phyloP scores from a whole-genome alignment of 64 coral and sea anemone genomes.

The Montipora cactus region DNA sequence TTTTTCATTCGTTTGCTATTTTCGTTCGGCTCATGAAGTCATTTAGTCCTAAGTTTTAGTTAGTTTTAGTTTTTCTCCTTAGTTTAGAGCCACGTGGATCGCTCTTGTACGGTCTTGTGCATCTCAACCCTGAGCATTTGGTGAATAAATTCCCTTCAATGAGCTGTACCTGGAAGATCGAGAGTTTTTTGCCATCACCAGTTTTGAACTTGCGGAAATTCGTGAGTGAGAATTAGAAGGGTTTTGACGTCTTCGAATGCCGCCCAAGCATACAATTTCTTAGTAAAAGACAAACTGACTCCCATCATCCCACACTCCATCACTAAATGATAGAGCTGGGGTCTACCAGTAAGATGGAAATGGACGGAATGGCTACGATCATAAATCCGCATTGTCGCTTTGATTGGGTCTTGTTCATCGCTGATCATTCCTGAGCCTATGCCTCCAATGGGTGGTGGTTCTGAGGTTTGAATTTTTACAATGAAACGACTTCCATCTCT shows the following conservation, averaged over 20 bases:
- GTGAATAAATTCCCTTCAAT: no score
- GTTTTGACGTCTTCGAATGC: conserved; percentile 38
- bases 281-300: neutral
- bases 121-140: no score
- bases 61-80: no score
- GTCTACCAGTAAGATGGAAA: neutral
- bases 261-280: conserved; percentile 47
- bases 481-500: conserved; percentile 33
- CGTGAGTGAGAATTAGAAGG: conserved; percentile 37
- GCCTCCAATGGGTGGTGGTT: neutral
- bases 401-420: conserved; percentile 13
- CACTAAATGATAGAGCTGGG: conserved; percentile 21
- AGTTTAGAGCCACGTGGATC: no score
- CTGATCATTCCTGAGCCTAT: neutral
- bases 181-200: conserved; percentile 11
- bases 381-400: conserved; percentile 5
- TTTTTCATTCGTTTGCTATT: no score
- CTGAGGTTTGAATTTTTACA: conserved; percentile 35
- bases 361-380: conserved; percentile 16
- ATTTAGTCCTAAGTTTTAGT: no score
- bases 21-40: no score
- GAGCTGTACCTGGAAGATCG: no score
- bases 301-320: conserved; percentile 43
- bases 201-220: conserved; percentile 22
- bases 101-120: no score